Conservation (phyloP, 2,888 invertebrate species). For the Trisateles emortualis region DNA sequence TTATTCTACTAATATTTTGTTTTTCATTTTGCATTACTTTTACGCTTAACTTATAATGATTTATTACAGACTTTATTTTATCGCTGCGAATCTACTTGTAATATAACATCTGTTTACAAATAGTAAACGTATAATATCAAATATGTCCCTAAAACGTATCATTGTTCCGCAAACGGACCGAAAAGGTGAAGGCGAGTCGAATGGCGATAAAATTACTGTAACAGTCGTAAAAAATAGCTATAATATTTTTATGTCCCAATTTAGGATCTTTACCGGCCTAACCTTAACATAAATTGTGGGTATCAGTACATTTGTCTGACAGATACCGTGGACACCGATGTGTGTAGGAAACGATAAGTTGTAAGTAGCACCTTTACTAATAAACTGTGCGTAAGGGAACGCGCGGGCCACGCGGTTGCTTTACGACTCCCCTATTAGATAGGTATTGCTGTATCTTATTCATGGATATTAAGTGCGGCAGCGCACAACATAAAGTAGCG, state of each 20-base stretch:
- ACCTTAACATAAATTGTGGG: constrained; percentile 34
- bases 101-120: constrained; percentile 43
- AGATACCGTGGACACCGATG: constrained; percentile 16
- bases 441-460: constrained; percentile 50
- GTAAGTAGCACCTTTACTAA: constrained; percentile 33
- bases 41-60: constrained; percentile 4
- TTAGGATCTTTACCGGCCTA: constrained; percentile 36
- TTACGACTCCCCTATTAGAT: constrained; percentile 47
- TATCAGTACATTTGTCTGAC: constrained; percentile 22
- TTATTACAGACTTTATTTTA: constrained; percentile 26
- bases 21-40: constrained; percentile 27
- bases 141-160: constrained; percentile 36
- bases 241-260: constrained; percentile 51
- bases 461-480: constrained; percentile 47
- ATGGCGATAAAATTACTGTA: constrained; percentile 52
- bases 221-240: constrained; percentile 48
- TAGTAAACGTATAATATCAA: constrained; percentile 44
- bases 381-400: constrained; percentile 45
- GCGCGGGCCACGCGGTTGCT: constrained; percentile 32
- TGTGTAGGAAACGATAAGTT: constrained; percentile 41
- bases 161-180: constrained; percentile 48
- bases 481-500: constrained; percentile 51
- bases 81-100: constrained; percentile 20
- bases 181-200: constrained; percentile 47
- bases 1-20: constrained; percentile 27